phyloP scores from a whole-genome alignment of 2,797 vertebrate genomes.

The Alca torda region DNA sequence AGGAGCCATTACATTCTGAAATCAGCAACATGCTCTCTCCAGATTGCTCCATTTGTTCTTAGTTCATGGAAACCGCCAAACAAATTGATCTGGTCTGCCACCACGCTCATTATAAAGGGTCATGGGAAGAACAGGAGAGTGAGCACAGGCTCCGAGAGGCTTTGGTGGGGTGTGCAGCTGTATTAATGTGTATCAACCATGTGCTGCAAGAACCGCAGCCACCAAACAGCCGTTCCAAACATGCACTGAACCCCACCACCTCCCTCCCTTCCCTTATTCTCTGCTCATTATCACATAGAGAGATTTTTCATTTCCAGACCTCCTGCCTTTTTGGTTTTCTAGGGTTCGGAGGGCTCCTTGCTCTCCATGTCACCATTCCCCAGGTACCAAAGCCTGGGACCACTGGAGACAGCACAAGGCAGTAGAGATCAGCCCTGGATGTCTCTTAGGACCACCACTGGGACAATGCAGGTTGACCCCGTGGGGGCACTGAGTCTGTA shows the following conservation, averaged over 20 bases:
- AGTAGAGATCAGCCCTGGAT: background rate
- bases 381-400: background rate
- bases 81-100: background rate
- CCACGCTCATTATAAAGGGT: background rate
- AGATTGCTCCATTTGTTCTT: background rate
- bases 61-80: background rate
- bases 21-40: background rate
- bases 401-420: background rate
- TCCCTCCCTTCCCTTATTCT: background rate
- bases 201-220: background rate
- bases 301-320: background rate
- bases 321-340: background rate
- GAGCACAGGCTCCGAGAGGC: background rate
- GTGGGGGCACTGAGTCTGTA: background rate
- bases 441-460: background rate
- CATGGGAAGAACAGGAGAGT: background rate
- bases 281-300: background rate
- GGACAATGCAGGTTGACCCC: background rate
- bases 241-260: fast-evolving
- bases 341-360: background rate
- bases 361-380: background rate
- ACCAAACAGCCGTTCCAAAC: background rate
- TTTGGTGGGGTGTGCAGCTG: background rate
- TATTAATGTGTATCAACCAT: fast-evolving
- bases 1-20: background rate